Percentiles rank a stretch among this genome's conserved stretches.
Evolutionary conservation across 2,888 invertebrate genomes (phyloP).

Genomic region (Cynaeus angustus): DNA sequence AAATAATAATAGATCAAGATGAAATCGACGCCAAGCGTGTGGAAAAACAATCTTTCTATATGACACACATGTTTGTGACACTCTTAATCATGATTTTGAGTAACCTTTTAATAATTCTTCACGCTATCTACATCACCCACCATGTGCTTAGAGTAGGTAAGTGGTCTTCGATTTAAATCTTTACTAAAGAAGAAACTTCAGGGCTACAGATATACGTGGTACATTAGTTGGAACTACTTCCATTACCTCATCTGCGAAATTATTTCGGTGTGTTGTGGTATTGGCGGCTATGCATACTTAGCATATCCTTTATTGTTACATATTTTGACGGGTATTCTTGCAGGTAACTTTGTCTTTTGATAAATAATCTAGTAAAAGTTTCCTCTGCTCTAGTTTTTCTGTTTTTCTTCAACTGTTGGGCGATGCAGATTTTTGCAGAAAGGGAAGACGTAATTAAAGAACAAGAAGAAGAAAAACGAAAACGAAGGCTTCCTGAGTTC

Average conservation of each 20-base stretch:
- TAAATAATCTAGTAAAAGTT: not conserved
- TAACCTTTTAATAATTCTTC: conserved; percentile 1
- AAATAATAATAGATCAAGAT: no score
- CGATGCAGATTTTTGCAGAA: not conserved
- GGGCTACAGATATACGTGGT: conserved; percentile 6
- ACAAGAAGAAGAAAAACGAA: no score
- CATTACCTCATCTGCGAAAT: conserved; percentile 14
- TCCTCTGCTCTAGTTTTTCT: conserved; percentile 8
- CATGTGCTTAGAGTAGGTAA: conserved; percentile 1
- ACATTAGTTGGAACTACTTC: conserved; percentile 18
- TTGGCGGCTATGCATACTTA: not conserved
- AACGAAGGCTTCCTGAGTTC: no score
- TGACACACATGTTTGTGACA: conserved; percentile 4
- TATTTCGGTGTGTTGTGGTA: conserved; percentile 7
- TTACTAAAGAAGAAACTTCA: not conserved
- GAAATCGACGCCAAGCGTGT: no score
- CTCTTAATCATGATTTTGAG: not conserved
- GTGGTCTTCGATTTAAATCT: not conserved
- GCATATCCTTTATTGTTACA: not conserved
- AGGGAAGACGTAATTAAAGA: not conserved
- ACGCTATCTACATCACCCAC: conserved; percentile 6
- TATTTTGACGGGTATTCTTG: not conserved
- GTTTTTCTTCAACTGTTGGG: conserved; percentile 22
- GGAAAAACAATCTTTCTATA: no score
- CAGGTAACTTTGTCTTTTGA: conserved; percentile 1